Evolutionary conservation across 2,113 vertebrate genomes (phyloP), one percentile per base, ranked within the genome.

Genomic region (Pipa parva): DNA sequence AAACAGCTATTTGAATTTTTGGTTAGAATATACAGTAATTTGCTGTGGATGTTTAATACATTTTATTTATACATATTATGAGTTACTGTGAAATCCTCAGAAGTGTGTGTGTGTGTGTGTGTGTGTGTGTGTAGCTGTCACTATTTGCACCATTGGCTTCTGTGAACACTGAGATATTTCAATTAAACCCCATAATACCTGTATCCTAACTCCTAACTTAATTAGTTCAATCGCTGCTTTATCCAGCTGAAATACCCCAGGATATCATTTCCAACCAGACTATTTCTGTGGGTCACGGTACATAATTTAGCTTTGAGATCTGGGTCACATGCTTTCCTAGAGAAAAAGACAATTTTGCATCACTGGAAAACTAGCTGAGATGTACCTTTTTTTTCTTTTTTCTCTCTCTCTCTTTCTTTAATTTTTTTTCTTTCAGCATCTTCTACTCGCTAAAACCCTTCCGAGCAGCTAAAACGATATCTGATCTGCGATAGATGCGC

Each of bases 261-360:
- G 46, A 46, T 45, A 60, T 39, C 37, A 45, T 20, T 42, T n/a
- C 39, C 39, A n/a, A 42, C 39, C 39, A 83, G 78, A 73, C 74
- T 81, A 73, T 87, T 82, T 79, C 81, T 79, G 78, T 78, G 59
- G 74, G 54, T 75, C 78, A 77, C 71, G 76, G 74, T 75, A 42
- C 39, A 42, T 42, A 18, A 42, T 42, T 42, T 18, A n/a, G 39
- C 17, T 42, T 42, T 12, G 17, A 42, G 39, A 42, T 42, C 6
- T 42, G 39, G 39, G 39, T 42, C 39, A 42, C 13, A n/a, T 12
- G 39, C 39, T n/a, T 42, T 42, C 5, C 39, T 42, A 42, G n/a
- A 13, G 6, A 17, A 42, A n/a, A 13, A 42, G 39, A 42, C 17
- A 42, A 42, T 42, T 42, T 18, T 42, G 39, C 6, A 15, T 15